phyloP scores from a whole-genome alignment of 2,113 vertebrate genomes.

The Leptosomus discolor region DNA sequence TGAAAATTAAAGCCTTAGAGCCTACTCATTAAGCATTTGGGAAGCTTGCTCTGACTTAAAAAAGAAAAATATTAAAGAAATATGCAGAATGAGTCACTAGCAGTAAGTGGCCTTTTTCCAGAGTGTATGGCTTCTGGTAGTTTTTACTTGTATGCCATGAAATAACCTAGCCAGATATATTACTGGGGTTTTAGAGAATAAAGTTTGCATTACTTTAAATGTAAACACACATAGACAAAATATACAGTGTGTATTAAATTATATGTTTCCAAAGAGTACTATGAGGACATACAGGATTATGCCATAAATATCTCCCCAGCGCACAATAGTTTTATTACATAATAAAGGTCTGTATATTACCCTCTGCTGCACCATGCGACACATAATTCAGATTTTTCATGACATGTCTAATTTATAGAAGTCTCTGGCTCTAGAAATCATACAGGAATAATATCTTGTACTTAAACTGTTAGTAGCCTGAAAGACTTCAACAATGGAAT shows the following conservation, averaged over 20 bases:
- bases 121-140: constrained; percentile 5
- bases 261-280: constrained; percentile 57
- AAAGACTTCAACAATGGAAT: background rate
- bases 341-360: constrained; percentile 64
- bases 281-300: constrained; percentile 34
- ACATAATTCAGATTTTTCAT: constrained; percentile 48
- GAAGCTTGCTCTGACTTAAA: constrained; percentile 55
- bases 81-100: constrained; percentile 8
- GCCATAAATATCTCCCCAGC: constrained; percentile 56
- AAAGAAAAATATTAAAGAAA: constrained; percentile 44
- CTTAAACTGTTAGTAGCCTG: background rate
- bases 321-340: constrained; percentile 66
- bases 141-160: constrained; percentile 10
- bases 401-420: constrained; percentile 27
- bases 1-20: constrained; percentile 73
- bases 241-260: constrained; percentile 60
- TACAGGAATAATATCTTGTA: background rate
- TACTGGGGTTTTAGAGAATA: constrained; percentile 39
- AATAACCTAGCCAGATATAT: constrained; percentile 59
- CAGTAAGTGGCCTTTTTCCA: background rate
- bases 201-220: constrained; percentile 32
- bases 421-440: constrained; percentile 23
- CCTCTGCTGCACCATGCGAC: background rate
- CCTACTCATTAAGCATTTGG: constrained; percentile 69
- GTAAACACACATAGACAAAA: constrained; percentile 56